phyloP scores from a whole-genome alignment of 2,113 vertebrate genomes.

The Triplophysa dalaica region DNA sequence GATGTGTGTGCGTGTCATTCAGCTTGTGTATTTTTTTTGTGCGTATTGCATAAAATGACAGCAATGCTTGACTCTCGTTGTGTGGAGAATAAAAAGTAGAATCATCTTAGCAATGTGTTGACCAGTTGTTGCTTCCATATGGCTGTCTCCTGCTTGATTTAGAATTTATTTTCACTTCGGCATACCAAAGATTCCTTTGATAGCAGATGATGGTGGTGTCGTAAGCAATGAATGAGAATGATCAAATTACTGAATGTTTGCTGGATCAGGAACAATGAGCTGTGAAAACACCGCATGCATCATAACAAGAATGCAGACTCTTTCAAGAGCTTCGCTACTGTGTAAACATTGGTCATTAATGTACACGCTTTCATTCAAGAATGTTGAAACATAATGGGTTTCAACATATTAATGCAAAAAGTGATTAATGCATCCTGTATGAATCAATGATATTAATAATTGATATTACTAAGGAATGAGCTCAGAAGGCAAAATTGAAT shows the following conservation, averaged over 20 bases:
- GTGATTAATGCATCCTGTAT: no score
- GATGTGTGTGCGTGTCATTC: background rate
- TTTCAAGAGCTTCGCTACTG: no score
- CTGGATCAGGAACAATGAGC: slow-evolving; percentile 11
- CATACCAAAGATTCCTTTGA: background rate
- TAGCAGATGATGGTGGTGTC: background rate
- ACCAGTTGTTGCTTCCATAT: background rate
- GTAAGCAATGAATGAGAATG: background rate
- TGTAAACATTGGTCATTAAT: no score
- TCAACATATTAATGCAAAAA: no score
- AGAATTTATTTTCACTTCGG: background rate
- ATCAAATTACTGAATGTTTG: background rate
- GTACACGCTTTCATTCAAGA: no score
- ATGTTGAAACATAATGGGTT: no score
- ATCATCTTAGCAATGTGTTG: background rate
- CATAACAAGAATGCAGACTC: background rate
- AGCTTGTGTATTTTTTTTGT: background rate
- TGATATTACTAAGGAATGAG: no score
- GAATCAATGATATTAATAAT: no score
- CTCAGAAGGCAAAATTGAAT: no score
- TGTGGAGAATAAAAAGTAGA: background rate
- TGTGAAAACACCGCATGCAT: slow-evolving; percentile 22
- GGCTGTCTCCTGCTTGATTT: background rate
- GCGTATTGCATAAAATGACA: no score
- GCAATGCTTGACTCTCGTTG: no score